These are phyloP conservation scores for Sarcoramphus papa DNA, from an alignment of 2,797 vertebrate species.

Conservation along the genomic window DNA sequence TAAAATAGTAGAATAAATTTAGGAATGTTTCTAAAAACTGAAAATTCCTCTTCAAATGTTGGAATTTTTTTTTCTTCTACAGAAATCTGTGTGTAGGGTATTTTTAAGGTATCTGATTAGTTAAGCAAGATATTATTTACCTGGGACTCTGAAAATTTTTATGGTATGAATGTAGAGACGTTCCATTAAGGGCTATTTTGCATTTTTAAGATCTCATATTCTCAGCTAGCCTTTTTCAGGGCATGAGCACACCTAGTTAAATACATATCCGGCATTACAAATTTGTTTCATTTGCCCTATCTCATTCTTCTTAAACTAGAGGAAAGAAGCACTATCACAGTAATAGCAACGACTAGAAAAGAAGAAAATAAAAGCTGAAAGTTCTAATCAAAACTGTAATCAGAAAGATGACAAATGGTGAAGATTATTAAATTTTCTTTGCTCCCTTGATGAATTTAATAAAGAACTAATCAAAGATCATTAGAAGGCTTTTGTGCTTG, in stretches of 20 bases:
- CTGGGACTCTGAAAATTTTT: neutral
- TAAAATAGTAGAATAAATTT: neutral
- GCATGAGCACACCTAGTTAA: neutral
- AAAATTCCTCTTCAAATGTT: neutral
- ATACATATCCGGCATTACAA: neutral
- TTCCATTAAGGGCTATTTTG: neutral
- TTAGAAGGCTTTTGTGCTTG: constrained; percentile 97
- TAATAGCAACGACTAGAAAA: constrained; percentile 68
- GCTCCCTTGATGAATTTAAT: constrained; percentile 96
- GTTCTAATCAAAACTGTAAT: constrained; percentile 99
- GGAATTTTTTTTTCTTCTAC: neutral
- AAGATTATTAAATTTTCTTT: constrained; percentile 97
- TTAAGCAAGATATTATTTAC: neutral
- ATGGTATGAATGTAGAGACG: neutral
- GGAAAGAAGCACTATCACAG: constrained; percentile 36
- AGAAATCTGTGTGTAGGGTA: neutral
- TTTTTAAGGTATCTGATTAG: neutral
- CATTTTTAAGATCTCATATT: neutral
- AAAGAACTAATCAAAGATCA: constrained; percentile 99
- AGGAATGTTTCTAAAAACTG: neutral
- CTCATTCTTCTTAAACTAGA: constrained; percentile 20
- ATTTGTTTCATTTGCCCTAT: constrained; percentile 15
- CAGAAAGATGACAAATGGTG: constrained; percentile 92
- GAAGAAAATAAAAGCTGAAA: constrained; percentile 93
- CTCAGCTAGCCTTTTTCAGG: neutral